Percentiles rank a stretch among this genome's conserved stretches.
These are phyloP conservation scores for Melitaea athalia DNA, from an alignment of 2,888 invertebrate genomes.

Conservation along the genomic window DNA sequence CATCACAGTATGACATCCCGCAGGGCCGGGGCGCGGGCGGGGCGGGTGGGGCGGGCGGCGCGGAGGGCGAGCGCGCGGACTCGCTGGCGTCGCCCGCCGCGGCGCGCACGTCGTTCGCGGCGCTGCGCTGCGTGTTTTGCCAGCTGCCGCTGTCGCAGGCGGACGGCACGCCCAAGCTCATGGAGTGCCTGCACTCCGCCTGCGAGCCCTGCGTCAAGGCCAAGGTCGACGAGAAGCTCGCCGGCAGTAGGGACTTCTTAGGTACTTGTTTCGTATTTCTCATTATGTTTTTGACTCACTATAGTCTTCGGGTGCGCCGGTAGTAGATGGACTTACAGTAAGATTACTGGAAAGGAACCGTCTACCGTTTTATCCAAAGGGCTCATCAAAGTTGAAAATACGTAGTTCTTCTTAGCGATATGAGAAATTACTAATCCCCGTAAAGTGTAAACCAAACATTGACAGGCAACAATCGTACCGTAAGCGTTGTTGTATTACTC, in stretches of 20 bases:
- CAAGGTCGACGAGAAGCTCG: conserved; percentile 81
- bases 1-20: too few species aligned
- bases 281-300: not conserved
- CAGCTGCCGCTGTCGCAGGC: conserved; percentile 55
- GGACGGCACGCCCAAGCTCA: conserved; percentile 87
- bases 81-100: conserved; percentile 70
- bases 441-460: too few species aligned
- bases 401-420: not conserved
- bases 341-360: too few species aligned
- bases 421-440: too few species aligned
- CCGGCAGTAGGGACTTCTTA: conserved; percentile 65
- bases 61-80: conserved; percentile 60
- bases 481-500: too few species aligned
- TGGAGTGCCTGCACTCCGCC: conserved; percentile 94
- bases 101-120: conserved; percentile 51
- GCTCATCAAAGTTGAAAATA: not conserved
- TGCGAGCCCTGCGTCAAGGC: conserved; percentile 89
- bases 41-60: conserved; percentile 41
- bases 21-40: conserved; percentile 27
- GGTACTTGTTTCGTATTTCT: conserved; percentile 46
- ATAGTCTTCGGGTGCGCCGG: too few species aligned
- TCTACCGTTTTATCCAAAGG: too few species aligned
- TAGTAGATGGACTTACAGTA: too few species aligned
- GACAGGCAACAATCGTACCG: too few species aligned
- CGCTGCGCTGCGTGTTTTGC: conserved; percentile 82